These are phyloP conservation scores for Lepetodrilus schrolli DNA, from an alignment of 2,888 invertebrate species.

Conservation along the genomic window DNA sequence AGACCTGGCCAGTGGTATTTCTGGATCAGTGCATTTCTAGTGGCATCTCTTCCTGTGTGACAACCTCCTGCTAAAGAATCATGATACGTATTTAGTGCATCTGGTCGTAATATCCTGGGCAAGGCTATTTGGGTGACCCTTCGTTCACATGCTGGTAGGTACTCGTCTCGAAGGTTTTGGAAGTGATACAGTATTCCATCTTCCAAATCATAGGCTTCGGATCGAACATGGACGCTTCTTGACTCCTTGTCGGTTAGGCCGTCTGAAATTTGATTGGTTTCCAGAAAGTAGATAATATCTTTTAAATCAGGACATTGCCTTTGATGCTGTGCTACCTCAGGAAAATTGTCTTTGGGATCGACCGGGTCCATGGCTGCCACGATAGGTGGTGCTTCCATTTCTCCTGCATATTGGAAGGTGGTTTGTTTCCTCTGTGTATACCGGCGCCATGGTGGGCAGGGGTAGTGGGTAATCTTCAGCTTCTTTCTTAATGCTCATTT, in stretches of 20 bases:
- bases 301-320: not conserved
- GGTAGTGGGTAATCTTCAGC: no score
- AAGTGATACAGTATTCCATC: conserved; percentile 16
- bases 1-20: conserved; percentile 36
- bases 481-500: not conserved
- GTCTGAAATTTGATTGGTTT: not conserved
- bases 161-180: not conserved
- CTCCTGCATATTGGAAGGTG: no score
- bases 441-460: no score
- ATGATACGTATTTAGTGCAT: not conserved
- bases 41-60: conserved; percentile 26
- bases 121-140: not conserved
- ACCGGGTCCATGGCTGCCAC: no score
- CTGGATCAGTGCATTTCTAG: conserved; percentile 27
- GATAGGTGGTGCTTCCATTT: no score
- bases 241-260: not conserved
- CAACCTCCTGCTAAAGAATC: conserved; percentile 26
- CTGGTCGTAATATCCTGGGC: not conserved
- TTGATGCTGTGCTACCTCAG: not conserved
- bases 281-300: not conserved
- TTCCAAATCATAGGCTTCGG: not conserved
- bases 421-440: no score
- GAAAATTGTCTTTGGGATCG: no score
- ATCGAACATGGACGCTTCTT: not conserved
- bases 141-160: not conserved